Base-by-base conservation (phyloP, 2,888 invertebrate species). In the Cephus rjabovi region DNA sequence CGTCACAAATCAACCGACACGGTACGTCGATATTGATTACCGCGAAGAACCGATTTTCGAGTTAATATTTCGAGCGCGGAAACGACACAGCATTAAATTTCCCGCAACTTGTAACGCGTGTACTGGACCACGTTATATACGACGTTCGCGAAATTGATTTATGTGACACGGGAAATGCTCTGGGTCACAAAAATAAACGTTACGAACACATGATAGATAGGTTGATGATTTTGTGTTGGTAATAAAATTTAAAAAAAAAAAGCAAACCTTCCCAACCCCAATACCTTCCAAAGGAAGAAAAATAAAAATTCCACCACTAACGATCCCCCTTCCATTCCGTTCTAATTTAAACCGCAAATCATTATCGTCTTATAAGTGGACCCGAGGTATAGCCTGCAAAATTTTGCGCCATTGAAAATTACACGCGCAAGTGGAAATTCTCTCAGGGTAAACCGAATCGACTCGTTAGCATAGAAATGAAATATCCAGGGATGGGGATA, bases 61-160 rank as follows among this genome's bases (percentile, higher is more conserved):
- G 71, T 70, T 76, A 76, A 76, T 76, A 76, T 68, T 76, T 76
- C 69, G 76, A 76, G 35, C 33, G 35, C 76, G 76, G 76, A 76
- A 70, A 35, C 69, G 76, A 76, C 76, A 69, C 69, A 11, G 69
- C 76, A 76, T 76, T 76, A 76, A 76, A 76, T 76, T 76, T 70
- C 40, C 76, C 76, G 76, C 76, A 76, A 76, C 71, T 70, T 75
- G 75, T 70, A 70, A 68, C 56, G 56, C 56, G 56, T 23, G 56
- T 23, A 56, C 56, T 23, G 56, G 23, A 56, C 23, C 56, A 23
- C 56, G 56, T 56, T 56, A 56, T 56, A 56, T 56, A 56, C 23
- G 56, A 56, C 23, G 23, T 56, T 56, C 56, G 23, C 9, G 56
- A 56, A 56, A 56, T 56, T 56, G 56, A 56, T 56, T 56, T 23